Percentiles rank a stretch among this genome's conserved stretches.
phyloP scores from a whole-genome alignment of 2,113 vertebrate species.

The Oceanodroma tethys region DNA sequence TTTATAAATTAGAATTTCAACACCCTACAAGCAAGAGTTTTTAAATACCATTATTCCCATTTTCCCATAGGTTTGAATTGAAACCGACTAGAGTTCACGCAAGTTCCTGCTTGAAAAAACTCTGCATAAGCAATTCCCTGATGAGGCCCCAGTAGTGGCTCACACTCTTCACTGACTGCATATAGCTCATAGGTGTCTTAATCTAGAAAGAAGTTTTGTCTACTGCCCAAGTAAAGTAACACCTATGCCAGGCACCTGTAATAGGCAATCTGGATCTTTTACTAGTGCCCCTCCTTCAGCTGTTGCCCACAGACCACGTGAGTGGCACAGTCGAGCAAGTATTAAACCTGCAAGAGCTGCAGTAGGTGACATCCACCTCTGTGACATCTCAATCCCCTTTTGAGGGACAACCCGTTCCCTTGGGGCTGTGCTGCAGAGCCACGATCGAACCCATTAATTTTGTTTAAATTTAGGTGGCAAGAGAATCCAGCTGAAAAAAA shows the following conservation, averaged over 20 bases:
- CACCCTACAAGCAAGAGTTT: not conserved
- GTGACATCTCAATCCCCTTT: not conserved
- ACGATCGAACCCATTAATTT: not conserved
- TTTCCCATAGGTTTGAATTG: not conserved
- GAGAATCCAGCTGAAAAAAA: constrained; percentile 36
- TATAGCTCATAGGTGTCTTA: not conserved
- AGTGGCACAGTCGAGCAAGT: not conserved
- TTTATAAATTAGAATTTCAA: constrained; percentile 4
- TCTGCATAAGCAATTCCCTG: not conserved
- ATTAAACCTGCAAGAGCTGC: not conserved
- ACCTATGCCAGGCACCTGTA: not conserved
- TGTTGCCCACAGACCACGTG: not conserved
- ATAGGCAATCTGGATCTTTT: not conserved
- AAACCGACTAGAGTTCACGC: not conserved
- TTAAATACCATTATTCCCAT: not conserved
- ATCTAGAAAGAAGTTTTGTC: not conserved
- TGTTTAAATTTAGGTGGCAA: constrained; percentile 35
- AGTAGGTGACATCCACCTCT: not conserved
- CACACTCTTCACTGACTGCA: not conserved
- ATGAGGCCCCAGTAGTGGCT: not conserved
- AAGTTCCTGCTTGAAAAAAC: not conserved
- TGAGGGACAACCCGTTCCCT: no score
- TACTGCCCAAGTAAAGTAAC: not conserved
- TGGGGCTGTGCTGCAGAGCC: not conserved
- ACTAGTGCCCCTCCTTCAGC: not conserved